These are phyloP conservation scores for Pholis gunnellus DNA, from an alignment of 2,113 vertebrate genomes.

Conservation along the genomic window DNA sequence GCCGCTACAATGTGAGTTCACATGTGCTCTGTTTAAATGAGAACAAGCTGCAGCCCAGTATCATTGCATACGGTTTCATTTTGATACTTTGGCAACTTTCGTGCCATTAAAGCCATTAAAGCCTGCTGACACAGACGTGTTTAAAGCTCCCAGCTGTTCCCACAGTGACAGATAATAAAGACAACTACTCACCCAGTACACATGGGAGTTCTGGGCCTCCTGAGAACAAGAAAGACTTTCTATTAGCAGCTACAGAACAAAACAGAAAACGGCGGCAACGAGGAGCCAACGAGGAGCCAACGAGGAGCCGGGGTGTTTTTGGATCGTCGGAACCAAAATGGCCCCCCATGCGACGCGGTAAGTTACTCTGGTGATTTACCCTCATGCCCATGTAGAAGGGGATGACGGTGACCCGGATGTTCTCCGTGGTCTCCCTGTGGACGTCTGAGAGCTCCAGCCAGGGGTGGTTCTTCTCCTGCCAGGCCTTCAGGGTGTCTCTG, in stretches of 20 bases:
- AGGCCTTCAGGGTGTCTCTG: conserved; percentile 93
- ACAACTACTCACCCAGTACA: conserved; percentile 94
- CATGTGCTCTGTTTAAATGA: no score
- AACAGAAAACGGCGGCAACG: background rate
- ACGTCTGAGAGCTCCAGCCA: conserved; percentile 98
- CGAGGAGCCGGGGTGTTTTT: no score
- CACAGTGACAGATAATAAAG: background rate
- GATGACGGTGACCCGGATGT: conserved; percentile 97
- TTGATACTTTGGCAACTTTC: no score
- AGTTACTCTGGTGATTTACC: conserved; percentile 73
- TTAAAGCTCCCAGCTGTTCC: no score
- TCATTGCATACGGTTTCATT: no score
- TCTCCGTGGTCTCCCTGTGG: conserved; percentile 97
- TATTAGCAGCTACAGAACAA: conserved; percentile 1
- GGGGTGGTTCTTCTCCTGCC: conserved; percentile 99
- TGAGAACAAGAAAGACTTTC: conserved; percentile 69
- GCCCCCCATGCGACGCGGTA: background rate
- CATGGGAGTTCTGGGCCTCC: conserved; percentile 98
- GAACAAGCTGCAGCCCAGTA: no score
- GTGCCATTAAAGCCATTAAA: no score
- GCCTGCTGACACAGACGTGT: no score
- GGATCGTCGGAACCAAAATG: background rate
- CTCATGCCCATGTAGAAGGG: conserved; percentile 99
- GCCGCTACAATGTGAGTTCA: no score
- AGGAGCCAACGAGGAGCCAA: background rate